Conservation (phyloP, 2,797 vertebrate species). For the Danio jaintianensis region DNA sequence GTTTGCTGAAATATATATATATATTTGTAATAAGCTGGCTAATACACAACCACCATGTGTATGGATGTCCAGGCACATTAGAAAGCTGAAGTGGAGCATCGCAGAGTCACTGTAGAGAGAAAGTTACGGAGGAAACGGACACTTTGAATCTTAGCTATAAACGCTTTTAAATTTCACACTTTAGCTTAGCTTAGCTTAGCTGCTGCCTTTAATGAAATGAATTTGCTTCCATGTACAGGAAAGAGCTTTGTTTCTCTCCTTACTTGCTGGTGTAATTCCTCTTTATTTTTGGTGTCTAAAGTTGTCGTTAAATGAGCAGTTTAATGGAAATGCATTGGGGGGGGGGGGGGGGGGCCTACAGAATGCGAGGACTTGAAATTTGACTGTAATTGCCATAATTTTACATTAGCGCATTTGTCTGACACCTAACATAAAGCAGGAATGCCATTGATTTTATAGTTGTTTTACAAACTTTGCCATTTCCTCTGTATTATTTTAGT, state of each 20-base stretch:
- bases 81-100: background rate
- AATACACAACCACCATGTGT: background rate
- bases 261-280: slow-evolving; percentile 38
- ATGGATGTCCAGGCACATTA: background rate
- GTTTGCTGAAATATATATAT: slow-evolving; percentile 29
- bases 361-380: background rate
- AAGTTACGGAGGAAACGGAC: slow-evolving; percentile 5
- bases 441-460: slow-evolving; percentile 34
- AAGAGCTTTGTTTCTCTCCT: slow-evolving; percentile 48
- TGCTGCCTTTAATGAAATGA: slow-evolving; percentile 46
- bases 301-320: background rate
- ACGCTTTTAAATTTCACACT: slow-evolving; percentile 33
- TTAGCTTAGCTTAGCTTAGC: slow-evolving; percentile 44
- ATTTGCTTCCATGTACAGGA: slow-evolving; percentile 58
- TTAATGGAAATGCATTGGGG: background rate
- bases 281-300: slow-evolving; percentile 22
- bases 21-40: slow-evolving; percentile 6
- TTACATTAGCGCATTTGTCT: background rate
- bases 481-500: slow-evolving; percentile 43
- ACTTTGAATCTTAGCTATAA: slow-evolving; percentile 22
- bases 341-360: background rate
- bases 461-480: slow-evolving; percentile 53
- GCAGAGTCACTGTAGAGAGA: slow-evolving; percentile 1
- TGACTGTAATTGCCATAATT: background rate
- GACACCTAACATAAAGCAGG: slow-evolving; percentile 5